These are phyloP conservation scores for Rachycentron canadum DNA, from an alignment of 2,797 vertebrate genomes.

Conservation along the genomic window DNA sequence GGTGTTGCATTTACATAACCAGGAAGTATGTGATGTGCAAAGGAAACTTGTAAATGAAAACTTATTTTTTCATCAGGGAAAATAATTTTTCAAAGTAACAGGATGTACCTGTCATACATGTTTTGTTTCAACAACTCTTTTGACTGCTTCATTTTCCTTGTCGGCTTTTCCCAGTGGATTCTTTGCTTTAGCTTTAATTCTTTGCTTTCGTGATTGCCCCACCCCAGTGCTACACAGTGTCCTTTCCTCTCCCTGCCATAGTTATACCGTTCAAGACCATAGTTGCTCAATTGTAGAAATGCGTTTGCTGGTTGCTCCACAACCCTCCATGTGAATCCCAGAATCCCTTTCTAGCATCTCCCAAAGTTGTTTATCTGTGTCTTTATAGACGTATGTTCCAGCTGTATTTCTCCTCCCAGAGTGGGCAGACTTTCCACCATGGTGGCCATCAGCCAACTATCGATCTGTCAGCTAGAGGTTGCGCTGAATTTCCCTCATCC, in stretches of 20 bases:
- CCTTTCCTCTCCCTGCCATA: background rate
- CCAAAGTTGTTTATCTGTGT: constrained; percentile 40
- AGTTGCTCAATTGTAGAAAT: constrained; percentile 18
- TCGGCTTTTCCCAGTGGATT: background rate
- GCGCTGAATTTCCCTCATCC: constrained; percentile 61
- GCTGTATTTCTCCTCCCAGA: constrained; percentile 47
- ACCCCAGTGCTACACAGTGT: background rate
- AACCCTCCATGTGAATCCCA: constrained; percentile 24
- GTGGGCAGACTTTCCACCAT: constrained; percentile 36
- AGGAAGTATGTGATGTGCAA: background rate
- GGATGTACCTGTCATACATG: background rate
- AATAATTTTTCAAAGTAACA: background rate
- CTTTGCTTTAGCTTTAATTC: background rate
- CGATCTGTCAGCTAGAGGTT: constrained; percentile 56
- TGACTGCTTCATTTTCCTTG: background rate
- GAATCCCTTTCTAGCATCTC: constrained; percentile 37
- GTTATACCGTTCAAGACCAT: background rate
- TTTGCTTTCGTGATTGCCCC: background rate
- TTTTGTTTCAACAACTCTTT: background rate
- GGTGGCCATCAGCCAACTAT: constrained; percentile 70
- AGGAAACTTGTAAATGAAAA: background rate
- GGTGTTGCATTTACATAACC: background rate
- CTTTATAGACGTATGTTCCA: constrained; percentile 42
- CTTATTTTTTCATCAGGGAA: background rate
- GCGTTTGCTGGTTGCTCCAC: background rate